Evolutionary conservation across 2,888 invertebrate species (phyloP), one percentile per base, ranked within the genome.

Genomic region (Willowsia nigromaculata): DNA sequence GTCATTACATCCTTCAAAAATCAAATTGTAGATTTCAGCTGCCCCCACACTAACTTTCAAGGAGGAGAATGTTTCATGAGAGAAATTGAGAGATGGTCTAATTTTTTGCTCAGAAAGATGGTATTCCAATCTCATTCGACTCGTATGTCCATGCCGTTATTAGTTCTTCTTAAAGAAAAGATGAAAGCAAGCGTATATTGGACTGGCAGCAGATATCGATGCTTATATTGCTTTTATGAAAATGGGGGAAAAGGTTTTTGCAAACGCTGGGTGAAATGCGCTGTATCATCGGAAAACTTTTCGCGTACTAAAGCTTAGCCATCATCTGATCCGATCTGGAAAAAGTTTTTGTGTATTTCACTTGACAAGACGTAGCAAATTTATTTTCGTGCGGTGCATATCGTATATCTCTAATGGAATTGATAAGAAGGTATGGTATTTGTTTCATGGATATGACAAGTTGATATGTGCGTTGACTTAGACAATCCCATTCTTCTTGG

Each of bases 381-480:
- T 74, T 74, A 74, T 74, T 74, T 74, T 43, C 71, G 47, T 43
- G 43, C 25, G 71, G 43, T 74, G 71, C 71, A 74, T 74, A 74
- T 74, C 71, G 18, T 22, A 40, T 68, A 74, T 74, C 71, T 43
- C 3, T 43, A 3, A 43, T 40, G 71, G 68, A 37, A 68, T 43
- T 74, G 25, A 15, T 25, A 43, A 68, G 43, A 40, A 74, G 13
- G 65, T 33, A 33, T 15, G 71, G 27, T 74, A 74, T 74, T 80
- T 80, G 80, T 80, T 80, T 80, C 59, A 80, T 40, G 80, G 80
- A 30, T 82, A 82, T 82, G 82, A 82, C 82, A 82, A 82, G 81
- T 81, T 40, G 81, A 62, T 59, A 81, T 81, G 62, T 81, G 71
- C 43, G 71, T 74, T 74, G 71, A 74, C 71, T 74, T 74, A 25